Percentiles rank a stretch among this genome's conserved stretches.
These are phyloP conservation scores for Xenopus petersii DNA, from an alignment of 2,797 vertebrate genomes.

Conservation along the genomic window DNA sequence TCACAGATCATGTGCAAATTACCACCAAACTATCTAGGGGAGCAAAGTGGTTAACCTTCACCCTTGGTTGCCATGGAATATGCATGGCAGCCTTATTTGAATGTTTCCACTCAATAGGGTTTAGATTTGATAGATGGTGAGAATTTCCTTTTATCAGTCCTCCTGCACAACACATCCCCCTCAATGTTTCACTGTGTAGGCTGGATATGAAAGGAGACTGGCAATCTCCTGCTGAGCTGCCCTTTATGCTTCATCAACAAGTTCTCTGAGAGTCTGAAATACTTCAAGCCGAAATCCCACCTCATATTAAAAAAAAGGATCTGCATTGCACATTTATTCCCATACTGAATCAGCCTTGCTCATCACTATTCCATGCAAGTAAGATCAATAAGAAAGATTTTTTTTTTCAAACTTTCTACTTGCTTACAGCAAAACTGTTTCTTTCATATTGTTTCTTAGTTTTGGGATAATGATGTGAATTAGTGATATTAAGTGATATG, in stretches of 20 bases:
- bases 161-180: constrained; percentile 59
- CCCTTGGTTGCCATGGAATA: constrained; percentile 64
- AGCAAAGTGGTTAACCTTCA: constrained; percentile 39
- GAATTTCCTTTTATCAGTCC: constrained; percentile 58
- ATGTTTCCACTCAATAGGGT: constrained; percentile 61
- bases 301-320: constrained; percentile 31
- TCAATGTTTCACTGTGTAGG: constrained; percentile 60
- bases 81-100: constrained; percentile 62
- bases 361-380: not conserved
- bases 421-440: not conserved
- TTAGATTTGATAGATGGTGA: constrained; percentile 69
- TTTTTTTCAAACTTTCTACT: not conserved
- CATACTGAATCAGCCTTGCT: not conserved
- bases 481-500: too few relatives aligned
- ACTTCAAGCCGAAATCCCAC: constrained; percentile 53
- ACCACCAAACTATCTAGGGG: constrained; percentile 22
- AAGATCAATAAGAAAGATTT: not conserved
- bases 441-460: too few relatives aligned
- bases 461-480: too few relatives aligned
- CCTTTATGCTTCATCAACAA: constrained; percentile 56
- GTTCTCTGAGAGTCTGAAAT: constrained; percentile 56
- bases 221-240: constrained; percentile 60
- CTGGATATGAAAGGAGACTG: constrained; percentile 60
- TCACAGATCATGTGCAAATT: constrained; percentile 24
- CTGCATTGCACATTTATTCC: constrained; percentile 53